Evolutionary conservation across 1,140 invertebrate genomes (phyloP).

Genomic region (Andricus grossulariae): DNA sequence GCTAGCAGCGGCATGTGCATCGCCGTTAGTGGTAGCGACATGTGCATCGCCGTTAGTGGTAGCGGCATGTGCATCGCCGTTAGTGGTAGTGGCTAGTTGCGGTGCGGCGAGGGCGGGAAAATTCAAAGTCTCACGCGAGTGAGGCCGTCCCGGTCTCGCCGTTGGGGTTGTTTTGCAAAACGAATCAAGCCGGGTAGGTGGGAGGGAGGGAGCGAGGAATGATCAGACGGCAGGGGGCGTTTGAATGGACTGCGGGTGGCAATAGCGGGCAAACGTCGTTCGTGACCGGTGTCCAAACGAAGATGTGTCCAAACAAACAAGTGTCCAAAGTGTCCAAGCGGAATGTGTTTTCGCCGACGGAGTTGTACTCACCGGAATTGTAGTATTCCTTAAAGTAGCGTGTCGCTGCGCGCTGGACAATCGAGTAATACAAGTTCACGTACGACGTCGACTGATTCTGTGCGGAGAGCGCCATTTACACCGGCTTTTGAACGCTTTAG

Average conservation of each 20-base stretch:
- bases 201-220: neutral
- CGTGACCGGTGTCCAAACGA: neutral
- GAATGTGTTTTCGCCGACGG: slow-evolving; percentile 21
- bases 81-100: slow-evolving; percentile 7
- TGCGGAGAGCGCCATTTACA: slow-evolving; percentile 76
- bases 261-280: slow-evolving; percentile 32
- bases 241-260: slow-evolving; percentile 40
- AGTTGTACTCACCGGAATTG: slow-evolving; percentile 74
- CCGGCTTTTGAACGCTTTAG: slow-evolving; percentile 54
- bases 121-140: neutral
- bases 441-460: slow-evolving; percentile 75
- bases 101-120: slow-evolving; percentile 22
- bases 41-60: too few species aligned
- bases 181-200: slow-evolving; percentile 15
- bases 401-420: slow-evolving; percentile 75
- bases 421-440: slow-evolving; percentile 76
- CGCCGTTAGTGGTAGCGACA: too few species aligned
- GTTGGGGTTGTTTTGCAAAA: slow-evolving; percentile 31
- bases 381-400: slow-evolving; percentile 77
- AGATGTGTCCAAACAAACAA: too few species aligned
- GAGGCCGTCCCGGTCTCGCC: neutral
- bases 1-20: too few species aligned
- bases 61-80: neutral
- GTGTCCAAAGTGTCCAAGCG: slow-evolving; percentile 16
- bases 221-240: slow-evolving; percentile 27